Conservation (phyloP, 2,888 invertebrate genomes). For the Entomobrya multifasciata region DNA sequence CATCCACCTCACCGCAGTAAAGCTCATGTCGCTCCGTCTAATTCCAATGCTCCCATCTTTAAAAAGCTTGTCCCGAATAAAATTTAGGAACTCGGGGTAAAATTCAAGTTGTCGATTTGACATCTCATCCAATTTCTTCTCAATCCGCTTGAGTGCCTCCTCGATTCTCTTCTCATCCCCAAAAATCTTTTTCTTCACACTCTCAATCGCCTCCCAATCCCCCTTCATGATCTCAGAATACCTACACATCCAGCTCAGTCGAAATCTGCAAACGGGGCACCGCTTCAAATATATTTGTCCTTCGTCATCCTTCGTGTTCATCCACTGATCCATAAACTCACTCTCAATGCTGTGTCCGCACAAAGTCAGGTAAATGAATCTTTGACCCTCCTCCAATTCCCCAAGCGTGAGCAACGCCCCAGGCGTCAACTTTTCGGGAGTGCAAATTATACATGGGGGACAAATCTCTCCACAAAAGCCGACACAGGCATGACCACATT, state of each 20-base stretch:
- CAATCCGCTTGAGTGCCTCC: neutral
- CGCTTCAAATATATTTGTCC: constrained; percentile 75
- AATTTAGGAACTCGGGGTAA: neutral
- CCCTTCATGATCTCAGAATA: constrained; percentile 80
- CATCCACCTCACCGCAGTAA: too few species aligned
- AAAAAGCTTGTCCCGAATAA: neutral
- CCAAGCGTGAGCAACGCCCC: neutral
- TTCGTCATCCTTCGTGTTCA: neutral
- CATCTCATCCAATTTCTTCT: neutral
- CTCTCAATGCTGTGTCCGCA: constrained; percentile 81
- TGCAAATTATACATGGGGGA: constrained; percentile 85
- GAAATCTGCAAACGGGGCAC: constrained; percentile 81
- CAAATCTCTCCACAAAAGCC: constrained; percentile 88
- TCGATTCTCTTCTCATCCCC: constrained; percentile 43
- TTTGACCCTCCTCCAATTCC: neutral
- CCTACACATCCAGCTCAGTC: constrained; percentile 80
- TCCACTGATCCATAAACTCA: constrained; percentile 65
- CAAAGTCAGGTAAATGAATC: constrained; percentile 79
- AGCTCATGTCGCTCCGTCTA: constrained; percentile 35
- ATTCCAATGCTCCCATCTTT: neutral
- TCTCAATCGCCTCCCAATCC: constrained; percentile 37
- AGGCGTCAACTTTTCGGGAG: constrained; percentile 80
- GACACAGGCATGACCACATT: constrained; percentile 81
- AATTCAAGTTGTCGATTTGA: neutral
- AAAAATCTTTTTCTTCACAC: constrained; percentile 19